Conservation (phyloP, 2,113 vertebrate genomes). For the Macrotus californicus region DNA sequence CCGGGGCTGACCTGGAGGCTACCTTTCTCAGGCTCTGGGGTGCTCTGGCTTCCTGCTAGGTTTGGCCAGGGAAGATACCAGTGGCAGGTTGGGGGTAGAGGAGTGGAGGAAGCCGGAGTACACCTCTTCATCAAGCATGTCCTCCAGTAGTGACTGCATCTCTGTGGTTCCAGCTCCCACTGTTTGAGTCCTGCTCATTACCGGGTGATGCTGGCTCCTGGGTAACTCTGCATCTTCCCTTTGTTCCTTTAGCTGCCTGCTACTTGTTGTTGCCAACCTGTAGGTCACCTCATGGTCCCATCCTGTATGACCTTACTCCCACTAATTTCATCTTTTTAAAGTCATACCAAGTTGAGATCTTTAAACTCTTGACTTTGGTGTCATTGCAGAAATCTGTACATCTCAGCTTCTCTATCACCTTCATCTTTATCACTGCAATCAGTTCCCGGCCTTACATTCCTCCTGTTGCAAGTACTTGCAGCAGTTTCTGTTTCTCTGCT, state of each 20-base stretch:
- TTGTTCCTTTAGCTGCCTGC: not conserved
- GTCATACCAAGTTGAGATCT: not conserved
- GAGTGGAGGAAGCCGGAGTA: not conserved
- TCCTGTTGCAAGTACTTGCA: not conserved
- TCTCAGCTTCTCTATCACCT: not conserved
- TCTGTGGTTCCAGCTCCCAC: not conserved
- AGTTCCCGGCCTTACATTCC: not conserved
- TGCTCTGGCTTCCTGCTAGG: not conserved
- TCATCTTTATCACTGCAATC: not conserved
- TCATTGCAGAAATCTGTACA: not conserved
- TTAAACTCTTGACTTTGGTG: not conserved
- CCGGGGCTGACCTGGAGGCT: not conserved
- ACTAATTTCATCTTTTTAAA: not conserved
- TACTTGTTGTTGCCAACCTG: not conserved
- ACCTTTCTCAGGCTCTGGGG: not conserved
- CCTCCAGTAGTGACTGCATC: not conserved
- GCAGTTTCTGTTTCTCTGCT: not conserved
- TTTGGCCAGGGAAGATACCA: not conserved
- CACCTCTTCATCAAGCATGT: not conserved
- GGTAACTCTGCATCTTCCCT: not conserved
- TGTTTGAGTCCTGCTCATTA: not conserved
- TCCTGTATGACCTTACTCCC: not conserved
- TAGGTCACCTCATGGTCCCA: not conserved
- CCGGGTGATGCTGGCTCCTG: not conserved
- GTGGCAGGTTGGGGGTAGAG: not conserved